Evolutionary conservation across 2,797 vertebrate species (phyloP), one percentile per base, ranked within the genome.

Genomic region (Oreortyx pictus): DNA sequence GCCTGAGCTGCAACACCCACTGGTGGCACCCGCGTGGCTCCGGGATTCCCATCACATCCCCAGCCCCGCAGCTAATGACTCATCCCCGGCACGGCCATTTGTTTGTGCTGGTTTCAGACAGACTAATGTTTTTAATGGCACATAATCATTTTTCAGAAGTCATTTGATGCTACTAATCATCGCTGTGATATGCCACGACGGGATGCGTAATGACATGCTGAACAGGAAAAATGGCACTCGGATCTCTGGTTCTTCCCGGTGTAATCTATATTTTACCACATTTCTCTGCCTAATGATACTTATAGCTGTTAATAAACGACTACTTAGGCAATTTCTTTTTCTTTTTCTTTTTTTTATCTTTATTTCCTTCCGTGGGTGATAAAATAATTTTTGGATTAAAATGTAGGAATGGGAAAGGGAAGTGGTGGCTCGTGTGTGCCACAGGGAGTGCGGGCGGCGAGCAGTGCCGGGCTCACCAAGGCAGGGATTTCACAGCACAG

Each of bases 61-160:
- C 19, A 3, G 92, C 70, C 88, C 92, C 39, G 8, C 56, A 46
- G 62, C 95, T 92, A 95, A 96, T 97, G 97, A 97, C 93, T 97
- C 97, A 95, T 88, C 93, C 91, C 81, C 39, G 41, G 56, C 92
- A 77, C 33, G 86, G 97, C 96, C 97, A 88, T 97, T 97, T 98
- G 96, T 97, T 97, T 97, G 96, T 92, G 97, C 96, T 92, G 96
- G 74, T 95, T 97, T 84, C 96, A 95, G 97, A 94, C 97, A 97
- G 97, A 97, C 97, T 97, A 95, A 97, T 97, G 97, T 92, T 93
- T 96, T 97, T 97, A 97, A 98, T 97, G 97, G 97, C 97, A 96
- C 97, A 94, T 97, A 95, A 97, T 97, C 97, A 97, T 97, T 97
- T 97, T 96, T 97, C 97, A 97, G 97, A 94, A 98, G 97, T 96